Conservation (phyloP, 2,797 vertebrate genomes). For the Lacerta bilineata region DNA sequence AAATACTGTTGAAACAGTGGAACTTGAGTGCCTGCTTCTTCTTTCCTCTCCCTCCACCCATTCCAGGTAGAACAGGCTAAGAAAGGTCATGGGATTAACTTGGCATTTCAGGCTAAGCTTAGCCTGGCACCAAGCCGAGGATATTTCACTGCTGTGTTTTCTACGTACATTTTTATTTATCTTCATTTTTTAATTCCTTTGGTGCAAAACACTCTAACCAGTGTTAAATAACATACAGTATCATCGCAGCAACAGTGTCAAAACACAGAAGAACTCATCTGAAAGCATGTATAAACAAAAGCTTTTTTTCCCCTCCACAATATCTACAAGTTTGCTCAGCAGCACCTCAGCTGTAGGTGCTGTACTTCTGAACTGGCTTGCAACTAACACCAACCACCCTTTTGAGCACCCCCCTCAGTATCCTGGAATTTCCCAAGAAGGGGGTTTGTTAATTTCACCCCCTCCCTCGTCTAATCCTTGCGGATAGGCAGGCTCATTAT, state of each 20-base stretch:
- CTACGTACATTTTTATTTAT: constrained; percentile 10
- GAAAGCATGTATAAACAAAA: not conserved
- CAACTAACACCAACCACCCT: not conserved
- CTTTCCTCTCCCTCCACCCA: constrained; percentile 27
- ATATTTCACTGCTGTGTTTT: constrained; percentile 32
- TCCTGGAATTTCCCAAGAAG: not conserved
- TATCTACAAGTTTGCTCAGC: not conserved
- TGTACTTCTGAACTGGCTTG: not conserved
- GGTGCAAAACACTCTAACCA: not conserved
- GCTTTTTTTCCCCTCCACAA: not conserved
- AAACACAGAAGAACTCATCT: not conserved
- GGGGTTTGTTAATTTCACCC: not conserved
- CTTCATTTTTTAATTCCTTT: not conserved
- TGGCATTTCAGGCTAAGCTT: constrained; percentile 65
- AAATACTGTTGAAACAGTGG: not conserved
- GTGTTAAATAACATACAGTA: not conserved
- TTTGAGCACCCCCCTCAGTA: not conserved
- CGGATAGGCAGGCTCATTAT: not conserved
- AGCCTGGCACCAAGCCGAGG: constrained; percentile 51
- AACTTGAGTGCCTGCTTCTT: constrained; percentile 10
- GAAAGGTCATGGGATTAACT: constrained; percentile 60
- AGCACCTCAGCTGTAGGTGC: not conserved
- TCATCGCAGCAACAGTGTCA: not conserved
- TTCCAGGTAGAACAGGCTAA: constrained; percentile 58
- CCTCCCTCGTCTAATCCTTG: no score